A percentile compares a stretch with the other conserved stretches of the same genome.
phyloP scores from a whole-genome alignment of 2,113 vertebrate species.

The Eulemur rufifrons region DNA sequence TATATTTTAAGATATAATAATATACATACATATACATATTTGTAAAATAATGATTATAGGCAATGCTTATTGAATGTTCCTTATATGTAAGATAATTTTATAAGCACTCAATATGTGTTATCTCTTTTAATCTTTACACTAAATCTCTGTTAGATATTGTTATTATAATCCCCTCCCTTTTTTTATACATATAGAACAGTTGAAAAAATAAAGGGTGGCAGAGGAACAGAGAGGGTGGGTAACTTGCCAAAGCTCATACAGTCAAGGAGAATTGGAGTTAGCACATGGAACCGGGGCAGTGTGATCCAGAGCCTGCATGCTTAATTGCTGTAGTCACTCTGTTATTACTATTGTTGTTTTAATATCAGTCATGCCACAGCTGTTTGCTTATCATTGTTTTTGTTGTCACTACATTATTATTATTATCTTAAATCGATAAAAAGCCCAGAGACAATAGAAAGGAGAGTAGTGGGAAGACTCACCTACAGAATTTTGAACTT shows the following conservation, averaged over 20 bases:
- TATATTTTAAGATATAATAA: not conserved
- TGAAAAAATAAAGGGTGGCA: not conserved
- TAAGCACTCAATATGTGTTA: not conserved
- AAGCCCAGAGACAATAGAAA: not conserved
- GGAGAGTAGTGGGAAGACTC: not conserved
- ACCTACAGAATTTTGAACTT: not conserved
- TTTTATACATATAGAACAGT: not conserved
- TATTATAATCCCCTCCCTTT: not conserved
- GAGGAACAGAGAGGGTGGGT: not conserved
- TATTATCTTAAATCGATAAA: not conserved
- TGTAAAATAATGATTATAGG: not conserved
- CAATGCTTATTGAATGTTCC: not conserved
- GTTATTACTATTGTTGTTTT: not conserved
- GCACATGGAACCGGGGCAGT: accelerated
- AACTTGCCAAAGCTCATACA: not conserved
- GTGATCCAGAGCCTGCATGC: accelerated
- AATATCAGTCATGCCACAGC: not conserved
- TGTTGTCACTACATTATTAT: not conserved
- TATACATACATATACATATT: not conserved
- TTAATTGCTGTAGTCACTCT: not conserved
- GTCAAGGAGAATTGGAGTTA: not conserved
- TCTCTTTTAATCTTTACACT: not conserved
- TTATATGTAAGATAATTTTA: not conserved
- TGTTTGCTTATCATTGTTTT: not conserved
- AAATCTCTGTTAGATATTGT: not conserved